Conservation (phyloP, 1,140 invertebrate species). For the Rhagoletis pomonella region DNA sequence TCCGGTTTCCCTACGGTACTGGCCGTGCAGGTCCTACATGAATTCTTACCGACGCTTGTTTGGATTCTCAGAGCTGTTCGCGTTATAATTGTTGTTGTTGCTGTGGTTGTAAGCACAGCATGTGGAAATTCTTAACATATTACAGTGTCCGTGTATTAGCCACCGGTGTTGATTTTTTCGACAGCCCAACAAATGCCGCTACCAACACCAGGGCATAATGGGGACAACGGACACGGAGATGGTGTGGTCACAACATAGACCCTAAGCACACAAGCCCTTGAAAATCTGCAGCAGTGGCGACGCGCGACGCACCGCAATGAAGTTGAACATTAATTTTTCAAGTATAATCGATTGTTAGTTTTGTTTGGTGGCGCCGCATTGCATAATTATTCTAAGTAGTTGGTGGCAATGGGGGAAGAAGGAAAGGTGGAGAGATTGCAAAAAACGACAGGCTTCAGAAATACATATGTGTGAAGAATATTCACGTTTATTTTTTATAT, state of each 20-base stretch:
- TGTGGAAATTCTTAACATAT: slow-evolving; percentile 52
- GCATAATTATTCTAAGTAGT: too few species aligned
- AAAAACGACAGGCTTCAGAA: too few species aligned
- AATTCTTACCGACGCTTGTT: slow-evolving; percentile 44
- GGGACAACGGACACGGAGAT: background rate
- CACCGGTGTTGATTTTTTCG: slow-evolving; percentile 59
- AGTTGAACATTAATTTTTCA: slow-evolving; percentile 56
- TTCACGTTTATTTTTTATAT: too few species aligned
- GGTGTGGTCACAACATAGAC: background rate
- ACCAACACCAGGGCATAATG: background rate
- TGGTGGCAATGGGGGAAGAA: too few species aligned
- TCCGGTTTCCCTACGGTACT: too few species aligned
- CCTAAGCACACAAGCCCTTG: background rate
- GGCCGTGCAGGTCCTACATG: too few species aligned
- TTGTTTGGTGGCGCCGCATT: slow-evolving; percentile 16
- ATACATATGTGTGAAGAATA: too few species aligned
- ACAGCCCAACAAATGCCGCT: slow-evolving; percentile 26
- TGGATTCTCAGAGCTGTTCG: slow-evolving; percentile 48
- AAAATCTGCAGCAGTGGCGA: background rate
- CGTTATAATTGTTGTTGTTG: slow-evolving; percentile 54
- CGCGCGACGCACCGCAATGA: background rate
- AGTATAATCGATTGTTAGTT: slow-evolving; percentile 56
- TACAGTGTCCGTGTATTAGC: slow-evolving; percentile 55
- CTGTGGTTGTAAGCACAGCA: slow-evolving; percentile 28
- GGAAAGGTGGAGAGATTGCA: too few species aligned